These are phyloP conservation scores for Actinernus sp. DNA, from an alignment of 92 coral and sea anemone species.

Conservation along the genomic window DNA sequence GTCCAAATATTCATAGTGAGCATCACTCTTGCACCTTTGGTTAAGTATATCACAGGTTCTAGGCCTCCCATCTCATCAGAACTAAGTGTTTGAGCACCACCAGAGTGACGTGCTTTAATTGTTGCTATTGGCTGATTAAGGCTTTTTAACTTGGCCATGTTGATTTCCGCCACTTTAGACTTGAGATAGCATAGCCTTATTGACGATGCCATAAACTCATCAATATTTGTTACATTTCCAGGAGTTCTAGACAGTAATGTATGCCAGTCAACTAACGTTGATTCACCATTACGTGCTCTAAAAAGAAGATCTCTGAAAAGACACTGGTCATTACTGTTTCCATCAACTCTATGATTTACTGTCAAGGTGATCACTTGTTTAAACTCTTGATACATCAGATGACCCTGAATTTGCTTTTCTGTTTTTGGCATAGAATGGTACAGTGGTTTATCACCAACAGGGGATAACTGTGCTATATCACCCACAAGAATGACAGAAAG, in stretches of 20 bases:
- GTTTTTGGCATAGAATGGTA: conserved; percentile 53
- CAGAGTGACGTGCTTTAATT: too few relatives aligned
- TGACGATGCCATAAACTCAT: conserved; percentile 30
- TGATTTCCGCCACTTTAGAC: conserved; percentile 59
- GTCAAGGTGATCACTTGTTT: conserved; percentile 63
- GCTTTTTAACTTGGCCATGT: too few relatives aligned
- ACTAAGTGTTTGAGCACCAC: too few relatives aligned
- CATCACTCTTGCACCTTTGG: too few relatives aligned
- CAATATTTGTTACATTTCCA: conserved; percentile 22
- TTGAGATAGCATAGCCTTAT: conserved; percentile 45
- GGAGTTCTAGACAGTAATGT: conserved; percentile 62
- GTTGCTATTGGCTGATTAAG: too few relatives aligned
- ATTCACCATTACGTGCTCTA: conserved; percentile 73
- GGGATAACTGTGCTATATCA: conserved; percentile 72
- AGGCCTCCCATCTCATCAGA: too few relatives aligned
- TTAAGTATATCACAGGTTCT: too few relatives aligned
- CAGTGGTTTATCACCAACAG: conserved; percentile 73
- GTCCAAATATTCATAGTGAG: too few relatives aligned
- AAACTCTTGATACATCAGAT: conserved; percentile 61
- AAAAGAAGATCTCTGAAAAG: conserved; percentile 51
- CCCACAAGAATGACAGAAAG: conserved; percentile 66
- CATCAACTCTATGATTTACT: conserved; percentile 77
- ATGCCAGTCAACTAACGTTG: conserved; percentile 58
- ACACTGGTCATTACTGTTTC: conserved; percentile 32
- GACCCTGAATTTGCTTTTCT: conserved; percentile 60